Base-by-base conservation (phyloP, 2,113 vertebrate species). In the Petroica traversi region DNA sequence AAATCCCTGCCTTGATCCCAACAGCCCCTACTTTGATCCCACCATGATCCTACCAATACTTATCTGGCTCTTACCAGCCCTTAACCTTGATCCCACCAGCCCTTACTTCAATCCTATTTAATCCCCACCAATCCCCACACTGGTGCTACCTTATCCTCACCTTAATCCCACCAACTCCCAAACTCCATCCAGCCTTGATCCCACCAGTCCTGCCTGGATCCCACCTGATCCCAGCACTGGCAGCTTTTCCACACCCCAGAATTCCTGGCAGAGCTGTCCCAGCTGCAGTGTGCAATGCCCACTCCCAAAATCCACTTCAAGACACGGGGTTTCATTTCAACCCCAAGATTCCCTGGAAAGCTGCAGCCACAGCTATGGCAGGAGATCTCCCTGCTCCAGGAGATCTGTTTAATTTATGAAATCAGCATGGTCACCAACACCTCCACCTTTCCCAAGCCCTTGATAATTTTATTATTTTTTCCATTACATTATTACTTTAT, bases 301-400 rank as follows among this genome's bases (percentile, higher is more conserved):
- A 11, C 25, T 62, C 38, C 4, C 8, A 40, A 41, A 8, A 49
- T 0, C 58, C 63, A 17, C 31, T 1, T 11, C 19, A 17, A 23
- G 12, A 11, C 34, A 17, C 0, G 0, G 4, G 25, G 19, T 31
- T 17, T 48, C 0, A 71, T 46, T 71, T n/a, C 4, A 61, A 51
- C 11, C 5, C 28, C 5, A 29, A 31, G 6, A 10, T 14, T 51
- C 59, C 26, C 34, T 28, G 14, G 9, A 29, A 23, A 45, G 33
- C 49, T 54, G n/a, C 63, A 58, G 17, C 14, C 68, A n/a, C 8
- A 7, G 40, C 14, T 2, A 2, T 14, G 9, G n/a, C n/a, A n/a
- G 62, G 61, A 75, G 34, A n/a, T 13, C 17, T 40, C 34, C 23
- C 34, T 62, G 34, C 58, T 62, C 29, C 45, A 51, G 38, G 51